Conservation (phyloP, 2,113 vertebrate species). For the Callipepla squamata region DNA sequence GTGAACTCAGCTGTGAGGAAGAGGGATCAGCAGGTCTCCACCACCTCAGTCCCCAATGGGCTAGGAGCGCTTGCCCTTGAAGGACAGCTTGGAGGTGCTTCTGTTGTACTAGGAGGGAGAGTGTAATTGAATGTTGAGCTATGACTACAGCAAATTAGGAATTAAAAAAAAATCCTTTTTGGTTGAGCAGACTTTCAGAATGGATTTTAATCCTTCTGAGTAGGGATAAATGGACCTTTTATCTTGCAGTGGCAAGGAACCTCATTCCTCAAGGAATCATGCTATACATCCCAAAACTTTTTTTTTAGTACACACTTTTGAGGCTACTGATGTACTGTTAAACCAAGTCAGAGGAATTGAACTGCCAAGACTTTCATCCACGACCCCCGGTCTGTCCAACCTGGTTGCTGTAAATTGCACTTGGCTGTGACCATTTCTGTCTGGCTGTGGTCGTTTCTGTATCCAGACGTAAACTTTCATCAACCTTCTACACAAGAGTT, state of each 20-base stretch:
- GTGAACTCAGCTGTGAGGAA: slow-evolving; percentile 13
- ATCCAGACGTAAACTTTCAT: neutral
- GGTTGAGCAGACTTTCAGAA: neutral
- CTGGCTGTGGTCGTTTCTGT: neutral
- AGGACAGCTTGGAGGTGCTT: slow-evolving; percentile 20
- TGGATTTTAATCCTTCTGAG: neutral
- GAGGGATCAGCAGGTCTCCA: slow-evolving; percentile 14
- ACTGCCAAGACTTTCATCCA: neutral
- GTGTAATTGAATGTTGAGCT: slow-evolving; percentile 23
- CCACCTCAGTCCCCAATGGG: neutral
- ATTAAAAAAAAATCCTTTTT: neutral
- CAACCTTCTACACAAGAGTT: neutral
- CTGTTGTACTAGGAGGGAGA: slow-evolving; percentile 24
- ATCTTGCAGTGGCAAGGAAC: neutral
- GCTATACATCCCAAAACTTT: neutral
- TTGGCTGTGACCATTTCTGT: neutral
- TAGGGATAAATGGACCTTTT: neutral
- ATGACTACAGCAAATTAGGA: neutral
- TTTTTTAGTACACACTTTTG: neutral
- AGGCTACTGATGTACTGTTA: neutral
- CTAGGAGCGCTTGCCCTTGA: slow-evolving; percentile 26
- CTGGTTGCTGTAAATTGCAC: neutral
- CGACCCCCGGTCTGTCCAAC: neutral
- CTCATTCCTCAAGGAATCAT: neutral
- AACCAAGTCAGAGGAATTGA: neutral